Conservation (phyloP, 1,140 invertebrate species). For the Drosophila suzukii region DNA sequence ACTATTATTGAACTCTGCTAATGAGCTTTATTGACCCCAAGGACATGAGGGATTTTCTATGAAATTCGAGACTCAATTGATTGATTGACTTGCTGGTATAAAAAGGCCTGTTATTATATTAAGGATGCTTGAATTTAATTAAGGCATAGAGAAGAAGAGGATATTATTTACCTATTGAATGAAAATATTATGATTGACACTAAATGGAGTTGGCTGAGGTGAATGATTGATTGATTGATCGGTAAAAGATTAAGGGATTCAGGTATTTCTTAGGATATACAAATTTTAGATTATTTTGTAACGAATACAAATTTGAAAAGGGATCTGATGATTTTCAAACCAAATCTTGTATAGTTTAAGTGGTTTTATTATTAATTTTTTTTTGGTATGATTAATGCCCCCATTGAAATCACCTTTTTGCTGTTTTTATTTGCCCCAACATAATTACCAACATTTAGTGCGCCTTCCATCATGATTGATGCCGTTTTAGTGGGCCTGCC, state of each 20-base stretch:
- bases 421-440: neutral
- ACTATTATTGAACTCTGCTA: slow-evolving; percentile 50
- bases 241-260: neutral
- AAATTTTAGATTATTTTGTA: too few relatives aligned
- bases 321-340: too few relatives aligned
- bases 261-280: neutral
- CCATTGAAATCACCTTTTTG: neutral
- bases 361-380: too few relatives aligned
- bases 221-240: slow-evolving; percentile 23
- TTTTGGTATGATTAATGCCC: slow-evolving; percentile 16
- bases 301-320: too few relatives aligned
- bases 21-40: slow-evolving; percentile 53
- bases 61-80: neutral
- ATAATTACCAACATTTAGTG: slow-evolving; percentile 19
- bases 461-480: slow-evolving; percentile 18
- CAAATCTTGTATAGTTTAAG: too few relatives aligned
- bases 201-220: neutral
- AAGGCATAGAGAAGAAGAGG: too few relatives aligned
- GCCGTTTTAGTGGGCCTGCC: slow-evolving; percentile 23
- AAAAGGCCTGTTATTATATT: neutral
- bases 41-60: neutral
- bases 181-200: neutral
- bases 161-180: slow-evolving; percentile 3
- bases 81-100: slow-evolving; percentile 23
- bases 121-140: neutral